Percentiles rank a stretch among this genome's conserved stretches.
Conservation (phyloP, 2,113 vertebrate species). For the Tympanuchus pallidicinctus region DNA sequence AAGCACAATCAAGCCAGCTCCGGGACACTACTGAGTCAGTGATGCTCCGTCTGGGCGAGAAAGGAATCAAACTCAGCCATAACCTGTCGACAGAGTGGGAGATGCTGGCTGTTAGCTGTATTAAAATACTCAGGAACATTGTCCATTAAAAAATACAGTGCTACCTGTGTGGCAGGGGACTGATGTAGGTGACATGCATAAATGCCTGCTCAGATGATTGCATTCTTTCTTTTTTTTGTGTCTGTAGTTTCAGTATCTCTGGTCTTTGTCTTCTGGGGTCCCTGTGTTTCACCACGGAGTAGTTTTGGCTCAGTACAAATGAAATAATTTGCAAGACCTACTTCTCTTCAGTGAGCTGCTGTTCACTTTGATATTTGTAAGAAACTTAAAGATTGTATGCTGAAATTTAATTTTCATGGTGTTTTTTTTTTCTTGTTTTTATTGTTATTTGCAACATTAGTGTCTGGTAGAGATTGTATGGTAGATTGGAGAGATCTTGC, state of each 20-base stretch:
- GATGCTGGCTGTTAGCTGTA: neutral
- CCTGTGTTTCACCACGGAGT: neutral
- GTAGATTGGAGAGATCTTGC: neutral
- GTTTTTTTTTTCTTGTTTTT: neutral
- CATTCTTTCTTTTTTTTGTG: neutral
- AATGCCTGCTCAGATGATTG: neutral
- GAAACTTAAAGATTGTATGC: fast-evolving
- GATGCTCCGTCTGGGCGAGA: neutral
- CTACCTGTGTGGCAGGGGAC: neutral
- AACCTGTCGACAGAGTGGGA: neutral
- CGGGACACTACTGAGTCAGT: neutral
- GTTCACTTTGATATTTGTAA: neutral
- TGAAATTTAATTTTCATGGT: neutral
- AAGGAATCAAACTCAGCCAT: neutral
- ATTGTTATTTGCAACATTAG: neutral
- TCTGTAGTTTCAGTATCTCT: neutral
- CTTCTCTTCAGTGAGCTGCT: neutral
- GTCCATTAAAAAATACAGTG: neutral
- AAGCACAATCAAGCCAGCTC: neutral
- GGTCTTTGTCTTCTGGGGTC: neutral
- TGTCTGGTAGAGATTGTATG: neutral
- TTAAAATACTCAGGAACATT: neutral
- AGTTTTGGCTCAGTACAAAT: neutral
- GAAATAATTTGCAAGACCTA: neutral
- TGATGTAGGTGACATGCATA: neutral